phyloP scores from a whole-genome alignment of 2,113 vertebrate genomes.

The Atrichornis clamosus region DNA sequence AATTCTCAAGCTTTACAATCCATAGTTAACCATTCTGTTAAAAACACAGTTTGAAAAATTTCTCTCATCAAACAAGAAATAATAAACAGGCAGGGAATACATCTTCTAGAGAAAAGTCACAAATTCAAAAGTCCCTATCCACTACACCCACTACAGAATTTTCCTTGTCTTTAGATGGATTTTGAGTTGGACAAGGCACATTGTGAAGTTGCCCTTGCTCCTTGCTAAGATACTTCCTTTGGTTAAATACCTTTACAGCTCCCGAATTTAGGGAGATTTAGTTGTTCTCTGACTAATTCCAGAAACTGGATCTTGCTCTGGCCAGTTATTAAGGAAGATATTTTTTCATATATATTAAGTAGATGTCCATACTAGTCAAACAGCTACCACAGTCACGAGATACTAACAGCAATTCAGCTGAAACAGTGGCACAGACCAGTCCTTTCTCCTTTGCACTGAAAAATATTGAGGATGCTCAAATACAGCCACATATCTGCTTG shows the following conservation, averaged over 20 bases:
- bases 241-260: neutral
- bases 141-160: neutral
- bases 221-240: neutral
- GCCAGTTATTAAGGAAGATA: neutral
- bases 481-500: neutral
- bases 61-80: neutral
- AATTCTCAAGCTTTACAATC: neutral
- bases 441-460: neutral
- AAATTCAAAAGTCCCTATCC: neutral
- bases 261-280: neutral
- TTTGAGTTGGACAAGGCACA: neutral
- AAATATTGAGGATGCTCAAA: neutral
- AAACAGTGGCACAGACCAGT: neutral
- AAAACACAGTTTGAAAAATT: neutral
- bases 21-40: neutral
- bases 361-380: neutral
- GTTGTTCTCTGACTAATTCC: neutral
- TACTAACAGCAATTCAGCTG: neutral
- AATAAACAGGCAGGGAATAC: neutral
- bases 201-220: neutral
- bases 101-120: neutral
- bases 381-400: neutral
- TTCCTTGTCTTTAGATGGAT: neutral
- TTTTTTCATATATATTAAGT: neutral
- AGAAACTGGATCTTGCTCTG: neutral